These are phyloP conservation scores for Aphodius sticticus DNA, from an alignment of 2,888 invertebrate genomes.

Conservation along the genomic window DNA sequence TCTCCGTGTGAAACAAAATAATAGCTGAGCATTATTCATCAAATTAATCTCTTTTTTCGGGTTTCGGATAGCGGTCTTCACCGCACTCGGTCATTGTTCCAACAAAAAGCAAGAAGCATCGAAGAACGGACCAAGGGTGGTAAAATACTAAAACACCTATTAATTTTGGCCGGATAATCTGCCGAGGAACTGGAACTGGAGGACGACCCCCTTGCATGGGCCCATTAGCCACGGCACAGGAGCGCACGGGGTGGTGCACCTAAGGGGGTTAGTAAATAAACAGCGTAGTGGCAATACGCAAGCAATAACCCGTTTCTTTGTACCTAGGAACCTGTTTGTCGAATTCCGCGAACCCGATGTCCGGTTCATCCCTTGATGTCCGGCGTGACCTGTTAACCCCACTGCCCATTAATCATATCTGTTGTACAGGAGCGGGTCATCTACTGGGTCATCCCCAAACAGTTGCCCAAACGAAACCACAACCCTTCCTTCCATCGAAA, in stretches of 20 bases:
- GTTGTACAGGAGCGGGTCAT: slow-evolving; percentile 55
- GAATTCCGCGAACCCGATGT: slow-evolving; percentile 55
- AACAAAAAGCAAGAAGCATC: neutral
- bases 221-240: slow-evolving; percentile 13
- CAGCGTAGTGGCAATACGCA: slow-evolving; percentile 51
- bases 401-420: slow-evolving; percentile 62
- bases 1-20: neutral
- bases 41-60: slow-evolving; percentile 7
- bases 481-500: neutral
- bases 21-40: neutral
- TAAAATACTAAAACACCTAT: slow-evolving; percentile 12
- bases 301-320: slow-evolving; percentile 52
- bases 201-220: neutral
- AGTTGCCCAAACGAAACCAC: slow-evolving; percentile 16
- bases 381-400: slow-evolving; percentile 59
- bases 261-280: slow-evolving; percentile 52
- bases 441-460: slow-evolving; percentile 45
- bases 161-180: slow-evolving; percentile 21
- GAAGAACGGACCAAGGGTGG: slow-evolving; percentile 1
- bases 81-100: neutral
- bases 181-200: slow-evolving; percentile 16
- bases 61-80: neutral
- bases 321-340: slow-evolving; percentile 51
- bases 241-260: neutral
- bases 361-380: slow-evolving; percentile 58